Conservation (phyloP, 2,888 invertebrate species). For the Tetragonisca angustula region DNA sequence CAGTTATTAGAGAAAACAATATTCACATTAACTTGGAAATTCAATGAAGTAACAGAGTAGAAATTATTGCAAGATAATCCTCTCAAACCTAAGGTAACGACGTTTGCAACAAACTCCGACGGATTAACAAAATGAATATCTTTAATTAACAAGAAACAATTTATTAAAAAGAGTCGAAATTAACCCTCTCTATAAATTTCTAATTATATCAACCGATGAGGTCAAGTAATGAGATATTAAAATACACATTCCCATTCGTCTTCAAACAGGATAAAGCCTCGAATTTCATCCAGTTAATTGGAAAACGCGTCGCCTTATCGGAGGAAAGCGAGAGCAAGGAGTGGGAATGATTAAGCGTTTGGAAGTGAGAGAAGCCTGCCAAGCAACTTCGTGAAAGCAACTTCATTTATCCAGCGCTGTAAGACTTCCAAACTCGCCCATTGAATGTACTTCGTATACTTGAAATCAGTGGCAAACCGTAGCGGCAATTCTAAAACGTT, state of each 20-base stretch:
- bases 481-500: slow-evolving; percentile 2
- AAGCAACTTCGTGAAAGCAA: slow-evolving; percentile 17
- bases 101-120: too few species aligned
- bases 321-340: neutral
- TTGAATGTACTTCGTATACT: neutral
- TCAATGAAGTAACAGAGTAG: too few species aligned
- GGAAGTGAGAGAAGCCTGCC: slow-evolving; percentile 5
- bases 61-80: too few species aligned
- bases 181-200: too few species aligned
- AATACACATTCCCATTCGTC: neutral
- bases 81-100: too few species aligned
- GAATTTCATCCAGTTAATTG: neutral
- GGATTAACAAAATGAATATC: too few species aligned
- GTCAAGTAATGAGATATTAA: too few species aligned
- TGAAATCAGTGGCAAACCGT: neutral
- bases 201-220: too few species aligned
- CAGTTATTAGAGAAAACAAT: too few species aligned
- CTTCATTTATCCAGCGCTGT: neutral
- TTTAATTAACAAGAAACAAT: too few species aligned
- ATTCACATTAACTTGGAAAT: too few species aligned
- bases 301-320: neutral
- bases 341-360: slow-evolving; percentile 1
- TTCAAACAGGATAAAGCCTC: neutral
- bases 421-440: neutral
- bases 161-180: too few species aligned